A percentile compares a stretch with the other conserved stretches of the same genome.
phyloP scores from a whole-genome alignment of 2,888 invertebrate species.

The Pristionchus mayeri region DNA sequence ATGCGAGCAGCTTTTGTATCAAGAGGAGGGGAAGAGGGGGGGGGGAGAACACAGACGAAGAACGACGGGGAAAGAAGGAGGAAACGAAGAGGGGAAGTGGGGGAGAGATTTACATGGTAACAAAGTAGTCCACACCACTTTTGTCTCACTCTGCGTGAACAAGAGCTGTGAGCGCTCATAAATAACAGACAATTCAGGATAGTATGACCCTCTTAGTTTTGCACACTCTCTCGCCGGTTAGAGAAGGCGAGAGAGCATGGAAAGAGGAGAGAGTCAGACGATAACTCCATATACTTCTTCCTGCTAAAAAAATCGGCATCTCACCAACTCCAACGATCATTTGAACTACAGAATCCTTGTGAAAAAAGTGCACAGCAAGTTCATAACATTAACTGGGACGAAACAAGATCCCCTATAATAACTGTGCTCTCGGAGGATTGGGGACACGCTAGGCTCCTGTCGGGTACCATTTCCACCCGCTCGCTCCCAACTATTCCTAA shows the following conservation, averaged over 20 bases:
- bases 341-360: too few species aligned
- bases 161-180: neutral
- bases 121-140: slow-evolving; percentile 10
- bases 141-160: neutral
- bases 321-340: too few species aligned
- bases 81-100: neutral
- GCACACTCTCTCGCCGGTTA: too few species aligned
- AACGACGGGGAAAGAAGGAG: too few species aligned
- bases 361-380: too few species aligned
- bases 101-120: slow-evolving; percentile 29
- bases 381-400: neutral
- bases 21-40: neutral
- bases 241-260: too few species aligned
- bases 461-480: neutral
- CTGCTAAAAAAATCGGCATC: neutral
- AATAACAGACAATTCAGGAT: neutral
- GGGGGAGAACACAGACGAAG: neutral
- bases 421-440: neutral
- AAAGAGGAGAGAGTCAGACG: too few species aligned
- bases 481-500: too few species aligned
- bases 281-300: too few species aligned
- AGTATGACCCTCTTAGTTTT: neutral
- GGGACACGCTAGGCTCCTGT: neutral
- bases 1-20: neutral
- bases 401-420: neutral